A percentile compares a stretch with the other conserved stretches of the same genome.
Evolutionary conservation across 2,888 invertebrate species (phyloP).

Genomic region (Gastrophysa polygoni): DNA sequence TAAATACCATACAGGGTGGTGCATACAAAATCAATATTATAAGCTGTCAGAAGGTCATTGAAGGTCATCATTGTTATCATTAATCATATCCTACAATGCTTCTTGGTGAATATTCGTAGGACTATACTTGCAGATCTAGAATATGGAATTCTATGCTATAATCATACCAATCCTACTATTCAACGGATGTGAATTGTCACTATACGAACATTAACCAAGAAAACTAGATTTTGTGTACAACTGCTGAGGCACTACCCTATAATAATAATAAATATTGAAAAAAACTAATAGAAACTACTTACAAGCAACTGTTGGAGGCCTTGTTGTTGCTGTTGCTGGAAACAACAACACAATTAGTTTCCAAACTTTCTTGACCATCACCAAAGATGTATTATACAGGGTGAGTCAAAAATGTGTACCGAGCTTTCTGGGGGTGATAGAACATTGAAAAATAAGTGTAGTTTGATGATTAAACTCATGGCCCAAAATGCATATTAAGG

Average conservation of each 20-base stretch:
- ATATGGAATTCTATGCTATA: no score
- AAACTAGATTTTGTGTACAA: background rate
- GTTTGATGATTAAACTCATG: no score
- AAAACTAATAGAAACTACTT: slow-evolving; percentile 63
- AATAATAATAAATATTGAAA: slow-evolving; percentile 21
- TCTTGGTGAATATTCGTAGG: no score
- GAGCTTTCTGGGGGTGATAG: no score
- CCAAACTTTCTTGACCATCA: slow-evolving; percentile 45
- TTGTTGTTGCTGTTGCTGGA: slow-evolving; percentile 91
- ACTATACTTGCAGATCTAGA: no score
- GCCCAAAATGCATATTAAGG: no score
- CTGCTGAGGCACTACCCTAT: background rate
- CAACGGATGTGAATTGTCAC: no score
- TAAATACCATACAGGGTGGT: slow-evolving; percentile 5
- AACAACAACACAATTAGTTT: slow-evolving; percentile 56
- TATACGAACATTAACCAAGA: background rate
- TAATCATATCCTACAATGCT: no score
- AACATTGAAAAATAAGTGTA: no score
- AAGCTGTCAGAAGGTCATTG: background rate
- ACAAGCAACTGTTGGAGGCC: slow-evolving; percentile 92
- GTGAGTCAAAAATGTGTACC: no score
- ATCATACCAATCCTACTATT: no score
- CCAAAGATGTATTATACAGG: slow-evolving; percentile 27
- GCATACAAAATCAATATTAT: background rate
- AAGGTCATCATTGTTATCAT: no score